These are phyloP conservation scores for Calcarius lapponicus DNA, from an alignment of 2,797 vertebrate species.

Conservation along the genomic window DNA sequence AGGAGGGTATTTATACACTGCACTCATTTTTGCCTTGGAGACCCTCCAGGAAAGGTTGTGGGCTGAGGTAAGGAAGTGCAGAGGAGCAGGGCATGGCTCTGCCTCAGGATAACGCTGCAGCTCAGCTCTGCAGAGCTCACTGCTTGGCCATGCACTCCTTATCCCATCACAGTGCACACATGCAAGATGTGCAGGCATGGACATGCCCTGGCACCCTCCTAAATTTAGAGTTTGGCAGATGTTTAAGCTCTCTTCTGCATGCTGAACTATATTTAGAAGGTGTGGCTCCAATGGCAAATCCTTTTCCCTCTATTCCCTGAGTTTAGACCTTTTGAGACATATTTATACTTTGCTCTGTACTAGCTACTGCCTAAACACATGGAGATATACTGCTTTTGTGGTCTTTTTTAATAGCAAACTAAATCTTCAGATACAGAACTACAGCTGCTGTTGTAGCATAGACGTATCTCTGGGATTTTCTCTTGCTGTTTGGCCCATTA, in stretches of 20 bases:
- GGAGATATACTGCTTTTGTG: not conserved
- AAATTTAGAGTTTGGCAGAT: conserved; percentile 21
- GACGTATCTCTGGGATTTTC: not conserved
- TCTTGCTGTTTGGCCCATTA: not conserved
- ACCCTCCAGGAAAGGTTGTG: not conserved
- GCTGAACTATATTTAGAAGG: conserved; percentile 22
- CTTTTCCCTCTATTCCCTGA: not conserved
- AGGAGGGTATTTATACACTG: not conserved
- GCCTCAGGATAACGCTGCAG: not conserved
- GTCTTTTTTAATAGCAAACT: not conserved
- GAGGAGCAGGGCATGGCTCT: not conserved
- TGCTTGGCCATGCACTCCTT: not conserved
- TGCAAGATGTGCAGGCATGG: not conserved
- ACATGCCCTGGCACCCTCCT: not conserved
- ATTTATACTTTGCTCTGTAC: not conserved
- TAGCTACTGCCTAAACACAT: not conserved
- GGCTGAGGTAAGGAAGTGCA: not conserved
- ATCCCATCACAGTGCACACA: not conserved
- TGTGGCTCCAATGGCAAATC: not conserved
- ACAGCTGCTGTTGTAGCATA: not conserved
- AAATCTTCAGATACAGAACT: not conserved
- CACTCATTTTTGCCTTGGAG: not conserved
- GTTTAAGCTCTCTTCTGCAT: not conserved
- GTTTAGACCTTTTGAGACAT: not conserved
- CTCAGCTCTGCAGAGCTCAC: not conserved